phyloP scores from a whole-genome alignment of 2,888 invertebrate genomes.

The Archaeoteleia sp. region DNA sequence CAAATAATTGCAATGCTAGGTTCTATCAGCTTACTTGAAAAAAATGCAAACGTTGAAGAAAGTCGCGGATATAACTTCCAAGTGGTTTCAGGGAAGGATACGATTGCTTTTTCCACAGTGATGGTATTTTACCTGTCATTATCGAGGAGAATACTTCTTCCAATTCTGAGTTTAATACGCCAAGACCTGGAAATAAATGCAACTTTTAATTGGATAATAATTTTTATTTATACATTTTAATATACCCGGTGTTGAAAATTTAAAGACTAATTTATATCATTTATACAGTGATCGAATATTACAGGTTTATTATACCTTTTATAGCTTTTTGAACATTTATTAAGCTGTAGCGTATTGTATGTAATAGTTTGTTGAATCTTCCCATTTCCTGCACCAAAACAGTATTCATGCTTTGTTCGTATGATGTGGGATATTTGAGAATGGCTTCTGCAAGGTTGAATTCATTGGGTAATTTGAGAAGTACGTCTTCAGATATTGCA shows the following conservation, averaged over 20 bases:
- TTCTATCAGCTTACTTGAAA: constrained; percentile 82
- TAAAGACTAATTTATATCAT: too few relatives aligned
- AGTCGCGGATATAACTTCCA: constrained; percentile 90
- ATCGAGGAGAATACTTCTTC: constrained; percentile 92
- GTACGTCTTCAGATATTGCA: constrained; percentile 87
- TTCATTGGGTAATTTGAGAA: constrained; percentile 84
- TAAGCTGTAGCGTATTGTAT: constrained; percentile 85
- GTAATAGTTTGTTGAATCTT: constrained; percentile 84
- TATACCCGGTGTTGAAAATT: too few relatives aligned
- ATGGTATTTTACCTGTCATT: constrained; percentile 88
- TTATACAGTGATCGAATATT: too few relatives aligned
- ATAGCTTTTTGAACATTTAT: constrained; percentile 90
- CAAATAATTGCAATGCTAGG: not conserved
- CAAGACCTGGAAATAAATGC: constrained; percentile 79
- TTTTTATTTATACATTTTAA: not conserved
- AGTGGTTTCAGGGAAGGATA: constrained; percentile 95
- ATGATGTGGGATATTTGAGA: constrained; percentile 83
- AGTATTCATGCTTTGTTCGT: constrained; percentile 95
- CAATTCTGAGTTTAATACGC: constrained; percentile 89
- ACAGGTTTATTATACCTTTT: constrained; percentile 78
- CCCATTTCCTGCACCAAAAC: constrained; percentile 92
- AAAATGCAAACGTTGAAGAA: constrained; percentile 88
- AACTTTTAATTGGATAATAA: constrained; percentile 2
- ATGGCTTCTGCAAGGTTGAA: constrained; percentile 82
- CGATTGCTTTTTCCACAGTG: constrained; percentile 88